Conservation (phyloP, 2,113 vertebrate species). For the Crypturellus undulatus region DNA sequence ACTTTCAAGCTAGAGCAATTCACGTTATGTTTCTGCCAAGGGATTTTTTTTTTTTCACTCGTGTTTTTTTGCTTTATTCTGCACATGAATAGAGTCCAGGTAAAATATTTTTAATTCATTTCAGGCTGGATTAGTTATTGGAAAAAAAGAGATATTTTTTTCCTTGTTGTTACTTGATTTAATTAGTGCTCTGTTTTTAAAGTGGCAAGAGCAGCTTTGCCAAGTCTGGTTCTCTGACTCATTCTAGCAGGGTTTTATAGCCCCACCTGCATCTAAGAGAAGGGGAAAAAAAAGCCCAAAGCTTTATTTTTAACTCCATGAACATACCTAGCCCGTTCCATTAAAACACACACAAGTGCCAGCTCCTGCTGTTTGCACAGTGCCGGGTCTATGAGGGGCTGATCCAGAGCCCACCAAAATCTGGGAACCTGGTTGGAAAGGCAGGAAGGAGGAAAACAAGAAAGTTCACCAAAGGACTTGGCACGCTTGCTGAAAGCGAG, state of each 20-base stretch:
- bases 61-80: slow-evolving; percentile 67
- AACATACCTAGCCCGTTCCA: slow-evolving; percentile 1
- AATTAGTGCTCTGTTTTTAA: slow-evolving; percentile 75
- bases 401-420: neutral
- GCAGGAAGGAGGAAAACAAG: neutral
- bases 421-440: neutral
- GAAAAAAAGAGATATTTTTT: slow-evolving; percentile 63
- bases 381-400: neutral
- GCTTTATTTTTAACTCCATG: slow-evolving; percentile 70
- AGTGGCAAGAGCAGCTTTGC: slow-evolving; percentile 63
- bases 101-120: slow-evolving; percentile 83
- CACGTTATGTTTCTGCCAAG: slow-evolving; percentile 44
- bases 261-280: slow-evolving; percentile 72
- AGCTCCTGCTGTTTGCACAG: neutral
- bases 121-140: slow-evolving; percentile 76
- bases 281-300: slow-evolving; percentile 71
- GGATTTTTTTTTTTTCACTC: slow-evolving; percentile 11
- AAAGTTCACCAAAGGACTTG: neutral
- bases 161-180: slow-evolving; percentile 76
- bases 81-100: slow-evolving; percentile 71
- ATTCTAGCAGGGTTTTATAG: slow-evolving; percentile 75
- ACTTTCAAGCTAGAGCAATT: slow-evolving; percentile 41
- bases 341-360: slow-evolving; percentile 23
- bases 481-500: neutral
- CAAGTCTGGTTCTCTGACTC: slow-evolving; percentile 72